A percentile compares a stretch with the other conserved stretches of the same genome.
phyloP scores from a whole-genome alignment of 2,888 invertebrate species.

The Stratiomys singularior region DNA sequence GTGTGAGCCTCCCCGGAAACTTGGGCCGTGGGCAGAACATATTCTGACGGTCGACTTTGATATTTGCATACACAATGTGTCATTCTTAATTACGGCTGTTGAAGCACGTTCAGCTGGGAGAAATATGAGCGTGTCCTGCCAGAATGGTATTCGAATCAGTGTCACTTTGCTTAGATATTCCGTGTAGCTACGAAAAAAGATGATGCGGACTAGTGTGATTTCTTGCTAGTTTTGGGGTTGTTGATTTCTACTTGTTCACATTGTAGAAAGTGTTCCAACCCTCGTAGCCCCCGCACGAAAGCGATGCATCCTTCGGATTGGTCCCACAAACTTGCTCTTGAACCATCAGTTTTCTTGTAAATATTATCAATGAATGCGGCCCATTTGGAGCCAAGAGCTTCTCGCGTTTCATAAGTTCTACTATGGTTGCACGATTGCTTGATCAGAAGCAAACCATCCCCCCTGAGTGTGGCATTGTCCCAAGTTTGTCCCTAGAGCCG shows the following conservation, averaged over 20 bases:
- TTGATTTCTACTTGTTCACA: too few species aligned
- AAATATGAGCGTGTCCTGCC: not conserved
- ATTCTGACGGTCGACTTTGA: not conserved
- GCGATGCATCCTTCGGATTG: too few species aligned
- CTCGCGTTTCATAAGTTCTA: not conserved
- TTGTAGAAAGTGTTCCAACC: too few species aligned
- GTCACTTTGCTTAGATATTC: constrained; percentile 7
- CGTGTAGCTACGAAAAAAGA: not conserved
- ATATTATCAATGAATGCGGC: not conserved
- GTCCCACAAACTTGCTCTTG: not conserved
- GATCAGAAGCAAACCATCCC: not conserved
- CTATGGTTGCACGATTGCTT: not conserved
- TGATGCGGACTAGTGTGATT: not conserved
- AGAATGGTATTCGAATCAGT: not conserved
- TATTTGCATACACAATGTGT: constrained; percentile 28
- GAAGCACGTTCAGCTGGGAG: not conserved
- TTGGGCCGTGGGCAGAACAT: not conserved
- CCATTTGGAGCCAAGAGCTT: not conserved
- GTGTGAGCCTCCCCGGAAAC: not conserved
- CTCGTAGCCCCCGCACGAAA: too few species aligned
- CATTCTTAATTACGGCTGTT: constrained; percentile 25
- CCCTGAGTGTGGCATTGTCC: not conserved
- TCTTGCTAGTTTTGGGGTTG: too few species aligned
- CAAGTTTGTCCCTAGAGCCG: not conserved
- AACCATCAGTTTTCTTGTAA: not conserved